These are phyloP conservation scores for Dreissena rostriformis DNA, from an alignment of 1,140 invertebrate species.

Conservation along the genomic window DNA sequence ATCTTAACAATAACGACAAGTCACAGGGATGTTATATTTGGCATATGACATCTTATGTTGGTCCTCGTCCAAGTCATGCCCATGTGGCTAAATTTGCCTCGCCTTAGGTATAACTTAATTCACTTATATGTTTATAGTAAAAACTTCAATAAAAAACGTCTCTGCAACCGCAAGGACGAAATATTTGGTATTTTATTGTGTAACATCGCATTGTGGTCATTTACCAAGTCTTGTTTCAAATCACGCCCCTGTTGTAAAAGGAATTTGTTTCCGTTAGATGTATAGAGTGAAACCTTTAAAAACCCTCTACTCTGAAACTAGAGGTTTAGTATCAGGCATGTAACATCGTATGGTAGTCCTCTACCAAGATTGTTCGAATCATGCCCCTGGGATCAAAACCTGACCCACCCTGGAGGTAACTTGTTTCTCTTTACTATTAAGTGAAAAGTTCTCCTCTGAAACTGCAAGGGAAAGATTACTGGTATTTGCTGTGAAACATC, in stretches of 20 bases:
- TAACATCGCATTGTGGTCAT: neutral
- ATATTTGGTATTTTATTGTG: neutral
- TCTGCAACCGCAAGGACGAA: neutral
- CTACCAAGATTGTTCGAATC: neutral
- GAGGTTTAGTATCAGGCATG: neutral
- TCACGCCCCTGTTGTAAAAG: neutral
- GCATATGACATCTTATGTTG: too few species aligned
- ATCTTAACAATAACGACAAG: too few species aligned
- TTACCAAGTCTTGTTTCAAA: too few species aligned
- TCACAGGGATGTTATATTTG: too few species aligned
- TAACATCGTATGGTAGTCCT: too few species aligned
- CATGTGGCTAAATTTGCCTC: too few species aligned
- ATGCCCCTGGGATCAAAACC: neutral
- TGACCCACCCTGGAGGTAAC: too few species aligned
- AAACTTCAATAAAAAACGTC: neutral
- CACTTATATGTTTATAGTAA: neutral
- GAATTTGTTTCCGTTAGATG: neutral
- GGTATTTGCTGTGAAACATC: neutral
- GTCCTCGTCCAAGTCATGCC: too few species aligned
- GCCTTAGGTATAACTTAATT: neutral
- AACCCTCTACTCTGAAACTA: neutral
- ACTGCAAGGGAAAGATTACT: neutral
- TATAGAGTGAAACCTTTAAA: neutral
- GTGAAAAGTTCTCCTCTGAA: neutral
- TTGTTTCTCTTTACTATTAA: too few species aligned